These are phyloP conservation scores for Leptopilina boulardi DNA, from an alignment of 1,140 invertebrate species.

Conservation along the genomic window DNA sequence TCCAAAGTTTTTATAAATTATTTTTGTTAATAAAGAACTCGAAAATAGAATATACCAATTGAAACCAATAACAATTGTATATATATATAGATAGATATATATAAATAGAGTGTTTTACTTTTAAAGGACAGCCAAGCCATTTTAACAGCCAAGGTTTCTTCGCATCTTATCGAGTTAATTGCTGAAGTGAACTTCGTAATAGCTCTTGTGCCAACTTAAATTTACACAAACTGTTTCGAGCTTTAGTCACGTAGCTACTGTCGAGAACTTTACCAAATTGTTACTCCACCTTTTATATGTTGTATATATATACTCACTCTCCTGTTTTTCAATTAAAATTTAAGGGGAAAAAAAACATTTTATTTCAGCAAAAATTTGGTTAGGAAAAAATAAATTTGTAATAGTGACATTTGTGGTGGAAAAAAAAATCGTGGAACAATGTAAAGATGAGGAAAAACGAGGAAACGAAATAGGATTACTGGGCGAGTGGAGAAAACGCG, in stretches of 20 bases:
- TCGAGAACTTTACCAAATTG: slow-evolving; percentile 28
- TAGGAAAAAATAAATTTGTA: neutral
- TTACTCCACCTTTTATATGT: neutral
- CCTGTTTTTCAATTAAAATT: neutral
- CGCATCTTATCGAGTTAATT: slow-evolving; percentile 33
- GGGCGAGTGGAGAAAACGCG: slow-evolving; percentile 1
- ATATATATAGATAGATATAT: neutral
- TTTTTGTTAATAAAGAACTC: no score
- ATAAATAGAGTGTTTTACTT: slow-evolving; percentile 28
- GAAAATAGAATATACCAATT: no score
- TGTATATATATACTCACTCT: neutral
- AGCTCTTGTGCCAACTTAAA: slow-evolving; percentile 32
- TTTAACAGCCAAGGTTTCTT: slow-evolving; percentile 8
- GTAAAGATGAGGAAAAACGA: slow-evolving; percentile 15
- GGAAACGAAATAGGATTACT: slow-evolving; percentile 26
- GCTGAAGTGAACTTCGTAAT: slow-evolving; percentile 28
- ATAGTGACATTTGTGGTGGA: slow-evolving; percentile 14
- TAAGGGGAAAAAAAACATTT: neutral
- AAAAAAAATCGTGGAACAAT: neutral
- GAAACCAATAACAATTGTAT: no score
- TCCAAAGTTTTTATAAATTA: no score
- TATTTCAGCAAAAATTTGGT: neutral
- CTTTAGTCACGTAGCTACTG: slow-evolving; percentile 28
- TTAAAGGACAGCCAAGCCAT: slow-evolving; percentile 4
- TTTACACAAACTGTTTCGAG: slow-evolving; percentile 31